Conservation (phyloP, 2,113 vertebrate genomes). For the Notechis scutatus region DNA sequence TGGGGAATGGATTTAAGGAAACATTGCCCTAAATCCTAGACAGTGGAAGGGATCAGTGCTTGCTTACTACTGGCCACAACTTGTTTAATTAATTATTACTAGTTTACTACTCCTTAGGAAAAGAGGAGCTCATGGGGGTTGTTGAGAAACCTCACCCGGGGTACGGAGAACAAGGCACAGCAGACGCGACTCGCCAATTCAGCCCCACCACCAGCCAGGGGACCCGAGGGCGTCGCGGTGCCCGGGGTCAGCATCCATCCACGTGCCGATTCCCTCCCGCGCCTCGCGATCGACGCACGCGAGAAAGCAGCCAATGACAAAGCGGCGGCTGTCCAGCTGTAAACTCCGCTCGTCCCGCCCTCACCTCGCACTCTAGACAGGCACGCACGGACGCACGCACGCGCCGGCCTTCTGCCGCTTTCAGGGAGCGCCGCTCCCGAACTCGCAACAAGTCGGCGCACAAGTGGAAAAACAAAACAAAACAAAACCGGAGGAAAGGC, state of each 20-base stretch:
- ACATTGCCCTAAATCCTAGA: background rate
- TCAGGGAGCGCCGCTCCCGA: background rate
- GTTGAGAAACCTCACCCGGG: background rate
- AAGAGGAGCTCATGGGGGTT: background rate
- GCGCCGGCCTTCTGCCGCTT: background rate
- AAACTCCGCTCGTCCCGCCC: slow-evolving; percentile 4
- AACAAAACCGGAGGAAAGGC: background rate
- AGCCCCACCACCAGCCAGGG: too few species aligned
- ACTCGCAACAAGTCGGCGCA: background rate
- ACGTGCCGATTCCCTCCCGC: slow-evolving; percentile 39
- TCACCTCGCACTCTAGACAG: background rate
- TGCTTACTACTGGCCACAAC: background rate
- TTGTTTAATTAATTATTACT: background rate
- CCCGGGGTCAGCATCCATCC: background rate
- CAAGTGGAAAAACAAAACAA: slow-evolving; percentile 1
- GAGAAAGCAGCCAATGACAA: slow-evolving; percentile 40
- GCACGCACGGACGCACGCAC: background rate
- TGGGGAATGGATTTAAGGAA: too few species aligned
- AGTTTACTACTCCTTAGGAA: background rate
- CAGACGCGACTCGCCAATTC: background rate
- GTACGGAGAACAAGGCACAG: too few species aligned
- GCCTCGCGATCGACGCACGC: slow-evolving; percentile 21
- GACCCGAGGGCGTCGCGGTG: background rate
- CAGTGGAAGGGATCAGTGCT: background rate
- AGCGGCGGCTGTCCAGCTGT: background rate